Base-by-base conservation (phyloP, 2,797 vertebrate genomes). In the Diglossa cyanea region DNA sequence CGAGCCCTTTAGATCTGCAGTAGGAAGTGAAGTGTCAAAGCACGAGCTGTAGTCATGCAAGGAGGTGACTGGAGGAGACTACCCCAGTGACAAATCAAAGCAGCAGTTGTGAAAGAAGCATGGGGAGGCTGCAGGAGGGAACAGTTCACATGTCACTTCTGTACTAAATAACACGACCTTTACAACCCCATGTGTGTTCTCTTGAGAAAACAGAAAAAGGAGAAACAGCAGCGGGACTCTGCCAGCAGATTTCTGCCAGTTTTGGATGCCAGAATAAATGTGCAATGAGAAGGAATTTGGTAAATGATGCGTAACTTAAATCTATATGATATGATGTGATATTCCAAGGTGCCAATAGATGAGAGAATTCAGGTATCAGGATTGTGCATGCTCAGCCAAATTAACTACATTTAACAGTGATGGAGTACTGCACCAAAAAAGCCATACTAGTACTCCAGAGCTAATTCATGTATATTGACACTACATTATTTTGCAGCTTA, bases 51-150 rank as follows among this genome's bases (percentile, higher is more conserved):
- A 71, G 83, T 61, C 85, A 71, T 21, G 67, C 45, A 24, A 92
- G 81, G 77, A 60, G 39, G 76, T 5, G 13, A 70, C 75, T 73
- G 55, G 70, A 92, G 57, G 53, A 91, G 87, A 54, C 74, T 60
- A 51, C 23, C 26, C 61, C 53, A 18, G 86, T 31, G 78, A 87
- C 91, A 96, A 91, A 89, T 87, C 81, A 87, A 93, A 93, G 87
- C 0, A 73, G 63, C 40, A 79, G 37, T 57, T 3, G 0, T 24
- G 75, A 87, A 87, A 76, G 48, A 39, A 86, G 58, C 77, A 33
- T 9, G 2, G 31, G 37, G 33, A 83, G 54, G 65, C 71, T 77
- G 72, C 57, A 83, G 84, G 76, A 91, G 53, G 25, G n/a, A 89
- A 63, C 6, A 8, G 74, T 61, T 93, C 84, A 57, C 78, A 88